Conservation (phyloP, 2,888 invertebrate species). For the Cryptophagus acutangulus region DNA sequence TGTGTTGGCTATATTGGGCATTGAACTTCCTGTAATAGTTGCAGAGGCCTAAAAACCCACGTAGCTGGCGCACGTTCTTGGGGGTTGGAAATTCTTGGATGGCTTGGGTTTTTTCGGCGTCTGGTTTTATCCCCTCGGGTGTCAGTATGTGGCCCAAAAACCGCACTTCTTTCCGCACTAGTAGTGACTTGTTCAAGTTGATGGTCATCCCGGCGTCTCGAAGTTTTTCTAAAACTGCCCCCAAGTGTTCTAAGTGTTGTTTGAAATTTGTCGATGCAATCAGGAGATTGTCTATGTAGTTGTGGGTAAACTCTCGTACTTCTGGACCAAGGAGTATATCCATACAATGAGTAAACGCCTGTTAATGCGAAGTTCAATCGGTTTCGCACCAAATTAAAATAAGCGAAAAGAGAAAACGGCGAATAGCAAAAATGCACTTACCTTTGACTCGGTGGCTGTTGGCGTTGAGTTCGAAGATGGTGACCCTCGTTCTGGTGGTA, state of each 20-base stretch:
- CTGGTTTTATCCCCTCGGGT: slow-evolving; percentile 6
- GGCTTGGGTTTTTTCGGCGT: slow-evolving; percentile 5
- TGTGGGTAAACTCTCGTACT: background rate
- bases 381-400: too few species aligned
- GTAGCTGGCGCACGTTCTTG: slow-evolving; percentile 7
- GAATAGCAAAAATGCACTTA: too few species aligned
- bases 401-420: too few species aligned
- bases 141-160: slow-evolving; percentile 15
- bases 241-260: background rate
- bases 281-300: background rate
- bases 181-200: background rate
- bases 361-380: too few species aligned
- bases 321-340: background rate
- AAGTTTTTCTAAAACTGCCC: background rate
- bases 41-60: slow-evolving; percentile 8
- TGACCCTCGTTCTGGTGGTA: too few species aligned
- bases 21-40: slow-evolving; percentile 10
- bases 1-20: background rate
- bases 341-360: background rate
- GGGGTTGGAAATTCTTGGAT: slow-evolving; percentile 10
- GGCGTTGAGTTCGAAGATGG: too few species aligned
- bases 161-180: slow-evolving; percentile 8
- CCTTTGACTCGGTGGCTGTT: too few species aligned
- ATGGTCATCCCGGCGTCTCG: background rate
- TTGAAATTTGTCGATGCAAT: background rate